Evolutionary conservation across 2,797 vertebrate genomes (phyloP).

Genomic region (Amblyraja radiata): DNA sequence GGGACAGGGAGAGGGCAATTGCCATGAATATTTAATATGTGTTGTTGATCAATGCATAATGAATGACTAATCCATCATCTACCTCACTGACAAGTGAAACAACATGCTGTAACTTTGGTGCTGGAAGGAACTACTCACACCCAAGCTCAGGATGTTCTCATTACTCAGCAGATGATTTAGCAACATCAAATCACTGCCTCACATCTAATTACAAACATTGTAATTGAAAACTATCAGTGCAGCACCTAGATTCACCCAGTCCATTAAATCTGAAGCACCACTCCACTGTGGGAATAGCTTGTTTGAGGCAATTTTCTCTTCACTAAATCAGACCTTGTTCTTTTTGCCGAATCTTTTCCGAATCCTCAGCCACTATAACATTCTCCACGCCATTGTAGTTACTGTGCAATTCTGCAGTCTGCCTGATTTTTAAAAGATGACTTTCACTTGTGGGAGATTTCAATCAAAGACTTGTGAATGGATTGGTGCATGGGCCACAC

Average conservation of each 20-base stretch:
- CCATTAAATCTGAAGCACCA: background rate
- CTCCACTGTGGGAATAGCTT: background rate
- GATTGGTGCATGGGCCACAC: too few relatives aligned
- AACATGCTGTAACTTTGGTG: background rate
- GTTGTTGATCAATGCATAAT: constrained; percentile 3
- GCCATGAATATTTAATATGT: constrained; percentile 28
- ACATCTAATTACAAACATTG: constrained; percentile 15
- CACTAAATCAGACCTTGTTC: background rate
- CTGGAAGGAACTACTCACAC: background rate
- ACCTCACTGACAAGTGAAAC: background rate
- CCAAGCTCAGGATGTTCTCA: background rate
- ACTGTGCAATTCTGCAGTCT: background rate
- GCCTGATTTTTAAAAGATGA: background rate
- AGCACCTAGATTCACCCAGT: too few relatives aligned
- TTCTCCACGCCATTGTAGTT: background rate
- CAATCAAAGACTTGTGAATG: background rate
- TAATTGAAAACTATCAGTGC: constrained; percentile 6
- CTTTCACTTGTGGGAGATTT: background rate
- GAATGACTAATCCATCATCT: constrained; percentile 26
- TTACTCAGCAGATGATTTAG: constrained; percentile 1
- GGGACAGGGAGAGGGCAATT: background rate
- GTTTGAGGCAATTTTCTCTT: background rate
- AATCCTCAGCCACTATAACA: background rate
- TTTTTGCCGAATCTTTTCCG: background rate
- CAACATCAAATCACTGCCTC: constrained; percentile 12